phyloP scores from a whole-genome alignment of 2,113 vertebrate genomes.

The Lycaon pictus region DNA sequence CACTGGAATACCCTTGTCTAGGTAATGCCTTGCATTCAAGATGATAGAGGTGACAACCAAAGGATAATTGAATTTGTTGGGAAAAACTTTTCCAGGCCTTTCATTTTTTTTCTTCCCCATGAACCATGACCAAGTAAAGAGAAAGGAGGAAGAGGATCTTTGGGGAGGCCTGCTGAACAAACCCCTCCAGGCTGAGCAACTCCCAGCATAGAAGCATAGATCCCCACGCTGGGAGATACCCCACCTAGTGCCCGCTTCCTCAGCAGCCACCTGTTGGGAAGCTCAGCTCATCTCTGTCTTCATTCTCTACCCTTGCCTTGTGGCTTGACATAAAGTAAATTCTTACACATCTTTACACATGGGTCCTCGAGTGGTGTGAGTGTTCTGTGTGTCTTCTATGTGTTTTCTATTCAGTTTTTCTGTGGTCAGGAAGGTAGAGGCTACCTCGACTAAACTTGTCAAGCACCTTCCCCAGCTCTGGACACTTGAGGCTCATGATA shows the following conservation, averaged over 20 bases:
- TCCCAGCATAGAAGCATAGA: not conserved
- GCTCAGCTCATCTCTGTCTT: not conserved
- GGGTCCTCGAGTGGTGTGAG: not conserved
- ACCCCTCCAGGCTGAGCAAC: not conserved
- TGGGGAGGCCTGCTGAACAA: accelerated
- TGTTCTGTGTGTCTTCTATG: not conserved
- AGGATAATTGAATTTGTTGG: not conserved
- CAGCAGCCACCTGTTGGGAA: not conserved
- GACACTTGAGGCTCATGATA: not conserved
- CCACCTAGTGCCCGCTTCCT: not conserved
- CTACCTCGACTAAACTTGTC: not conserved
- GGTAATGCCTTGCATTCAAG: not conserved
- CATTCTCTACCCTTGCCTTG: too few relatives aligned
- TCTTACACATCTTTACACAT: accelerated
- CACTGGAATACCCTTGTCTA: not conserved
- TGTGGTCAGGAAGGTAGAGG: not conserved
- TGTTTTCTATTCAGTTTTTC: not conserved
- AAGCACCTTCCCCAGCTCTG: accelerated
- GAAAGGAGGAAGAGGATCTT: not conserved
- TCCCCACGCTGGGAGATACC: not conserved
- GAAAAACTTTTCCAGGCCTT: not conserved
- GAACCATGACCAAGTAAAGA: not conserved
- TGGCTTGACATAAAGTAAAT: not conserved
- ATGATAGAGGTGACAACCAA: not conserved
- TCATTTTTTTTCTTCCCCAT: not conserved